These are phyloP conservation scores for Taenioides sp. DNA, from an alignment of 2,797 vertebrate species.

Conservation along the genomic window DNA sequence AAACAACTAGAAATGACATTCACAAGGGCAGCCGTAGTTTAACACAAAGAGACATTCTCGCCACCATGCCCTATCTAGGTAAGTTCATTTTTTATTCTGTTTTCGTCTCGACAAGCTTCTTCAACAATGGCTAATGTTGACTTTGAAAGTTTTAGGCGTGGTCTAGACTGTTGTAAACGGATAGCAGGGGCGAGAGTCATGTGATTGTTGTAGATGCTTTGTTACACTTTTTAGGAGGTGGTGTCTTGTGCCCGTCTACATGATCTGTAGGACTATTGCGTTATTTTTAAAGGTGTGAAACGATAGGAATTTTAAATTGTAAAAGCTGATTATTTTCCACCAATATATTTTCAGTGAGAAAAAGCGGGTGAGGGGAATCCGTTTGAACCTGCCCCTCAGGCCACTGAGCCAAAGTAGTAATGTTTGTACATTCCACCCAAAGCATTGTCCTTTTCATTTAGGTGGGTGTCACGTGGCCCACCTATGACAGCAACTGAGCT, in stretches of 20 bases:
- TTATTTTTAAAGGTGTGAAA: background rate
- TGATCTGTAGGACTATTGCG: too few relatives aligned
- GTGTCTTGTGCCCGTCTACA: background rate
- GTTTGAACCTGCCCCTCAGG: slow-evolving; percentile 25
- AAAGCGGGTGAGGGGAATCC: background rate
- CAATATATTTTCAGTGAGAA: slow-evolving; percentile 18
- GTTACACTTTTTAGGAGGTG: background rate
- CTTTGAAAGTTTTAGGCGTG: slow-evolving; percentile 59
- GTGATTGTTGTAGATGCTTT: background rate
- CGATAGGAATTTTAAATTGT: background rate
- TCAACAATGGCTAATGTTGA: background rate
- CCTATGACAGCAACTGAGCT: background rate
- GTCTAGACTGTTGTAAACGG: slow-evolving; percentile 28
- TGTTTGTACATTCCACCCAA: slow-evolving; percentile 44
- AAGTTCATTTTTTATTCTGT: slow-evolving; percentile 19
- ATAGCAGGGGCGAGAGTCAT: background rate
- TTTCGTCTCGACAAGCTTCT: background rate
- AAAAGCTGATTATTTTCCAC: slow-evolving; percentile 32
- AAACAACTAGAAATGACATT: slow-evolving; percentile 41
- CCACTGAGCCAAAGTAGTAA: slow-evolving; percentile 5
- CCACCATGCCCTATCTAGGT: slow-evolving; percentile 69
- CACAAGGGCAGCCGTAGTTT: slow-evolving; percentile 5
- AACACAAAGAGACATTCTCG: slow-evolving; percentile 25
- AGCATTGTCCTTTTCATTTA: slow-evolving; percentile 37
- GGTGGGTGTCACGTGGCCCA: slow-evolving; percentile 1